Base-by-base conservation (phyloP, 2,888 invertebrate species). In the Spilarctia lutea region DNA sequence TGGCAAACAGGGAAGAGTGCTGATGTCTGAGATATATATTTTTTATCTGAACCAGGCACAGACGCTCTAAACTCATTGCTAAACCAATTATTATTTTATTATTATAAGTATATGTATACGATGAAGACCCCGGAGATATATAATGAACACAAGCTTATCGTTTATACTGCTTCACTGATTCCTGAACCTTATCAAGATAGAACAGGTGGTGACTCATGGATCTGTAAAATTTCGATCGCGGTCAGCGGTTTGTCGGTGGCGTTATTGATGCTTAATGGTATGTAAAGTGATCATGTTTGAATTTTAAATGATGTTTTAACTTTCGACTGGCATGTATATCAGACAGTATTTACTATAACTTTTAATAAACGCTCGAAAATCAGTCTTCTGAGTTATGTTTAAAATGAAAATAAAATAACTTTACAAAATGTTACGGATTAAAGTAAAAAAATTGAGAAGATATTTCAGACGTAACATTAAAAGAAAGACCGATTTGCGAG, bases 81-180 rank as follows among this genome's bases (percentile, higher is more conserved):
- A 8, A 11, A 35, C 66, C n/a, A 18, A 24, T 4, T 66, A 10
- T 39, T 4, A 39, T 39, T 7, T 39, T 39, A 6, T 39, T 39
- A 39, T 27, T 68, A 18, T 20, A 48, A 10, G 8, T 30, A 48
- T 45, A 68, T 6, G 48, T 30, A 24, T 33, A 48, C 20, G 48
- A 24, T 20, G 30, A 30, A 68, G 68, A 68, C 48, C 48, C 10
- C 20, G 3, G 33, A 20, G 48, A 48, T 68, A 30, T 68, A 48
- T 68, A 68, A 48, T 56, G 39, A 2, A 27, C 56, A 56, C 69
- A 39, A 39, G 35, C 60, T 60, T 70, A 70, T 70, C 69, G 27
- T 60, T n/a, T 60, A 10, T 60, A 20, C 69, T 70, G 69, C 56
- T 56, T 70, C 56, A 70, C 69, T 70, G 69, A 27, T 20, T 70